Conservation (phyloP, 2,888 invertebrate species). For the Pristionchus mayeri region DNA sequence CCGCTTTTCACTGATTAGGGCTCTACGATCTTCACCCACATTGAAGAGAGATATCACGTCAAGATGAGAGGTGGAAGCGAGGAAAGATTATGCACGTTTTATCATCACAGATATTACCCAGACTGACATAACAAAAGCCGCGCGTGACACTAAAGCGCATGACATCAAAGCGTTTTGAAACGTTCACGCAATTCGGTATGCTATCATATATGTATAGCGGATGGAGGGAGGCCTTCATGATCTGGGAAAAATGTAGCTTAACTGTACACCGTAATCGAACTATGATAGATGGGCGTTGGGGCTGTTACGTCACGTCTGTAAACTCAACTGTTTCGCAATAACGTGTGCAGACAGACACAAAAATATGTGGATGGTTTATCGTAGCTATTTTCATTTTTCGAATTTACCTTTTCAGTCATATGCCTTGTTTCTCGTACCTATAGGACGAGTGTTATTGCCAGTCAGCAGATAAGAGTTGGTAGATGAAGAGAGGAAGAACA, state of each 20-base stretch:
- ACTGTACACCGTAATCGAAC: no score
- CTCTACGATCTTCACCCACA: not conserved
- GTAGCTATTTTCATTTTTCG: not conserved
- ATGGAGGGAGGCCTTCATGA: no score
- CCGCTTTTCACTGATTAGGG: not conserved
- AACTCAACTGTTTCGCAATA: not conserved
- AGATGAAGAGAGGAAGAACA: not conserved
- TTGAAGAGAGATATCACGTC: not conserved
- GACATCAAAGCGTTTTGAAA: not conserved
- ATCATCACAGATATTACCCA: not conserved
- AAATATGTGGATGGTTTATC: not conserved
- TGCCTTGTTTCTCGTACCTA: not conserved
- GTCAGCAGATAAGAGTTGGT: slow-evolving; percentile 7
- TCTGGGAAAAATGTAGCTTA: no score
- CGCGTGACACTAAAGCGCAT: not conserved
- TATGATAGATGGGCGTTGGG: not conserved
- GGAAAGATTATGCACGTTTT: not conserved
- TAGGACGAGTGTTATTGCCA: not conserved
- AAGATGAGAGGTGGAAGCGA: not conserved
- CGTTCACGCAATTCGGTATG: not conserved
- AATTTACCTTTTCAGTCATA: not conserved
- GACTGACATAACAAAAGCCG: not conserved
- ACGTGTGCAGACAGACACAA: no score
- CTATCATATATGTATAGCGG: no score
- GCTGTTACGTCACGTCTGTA: not conserved